phyloP scores from a whole-genome alignment of 1,140 invertebrate species.

The Penaeus japonicus region DNA sequence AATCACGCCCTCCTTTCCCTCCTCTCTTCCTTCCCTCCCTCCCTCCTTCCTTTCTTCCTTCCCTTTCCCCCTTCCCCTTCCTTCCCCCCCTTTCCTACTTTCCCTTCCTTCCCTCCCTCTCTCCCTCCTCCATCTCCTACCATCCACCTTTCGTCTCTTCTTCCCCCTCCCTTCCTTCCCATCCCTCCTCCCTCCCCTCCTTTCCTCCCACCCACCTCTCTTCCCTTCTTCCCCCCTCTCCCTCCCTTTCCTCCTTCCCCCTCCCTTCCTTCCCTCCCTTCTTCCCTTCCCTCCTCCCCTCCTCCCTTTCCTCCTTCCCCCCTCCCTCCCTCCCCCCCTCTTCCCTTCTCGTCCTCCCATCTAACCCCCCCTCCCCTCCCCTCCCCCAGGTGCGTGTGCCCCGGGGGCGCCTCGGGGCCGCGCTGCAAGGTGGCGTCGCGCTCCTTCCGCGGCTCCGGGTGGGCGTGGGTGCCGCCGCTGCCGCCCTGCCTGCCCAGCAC shows the following conservation, averaged over 20 bases:
- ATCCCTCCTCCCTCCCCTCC: neutral
- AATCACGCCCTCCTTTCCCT: neutral
- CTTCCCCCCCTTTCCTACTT: neutral
- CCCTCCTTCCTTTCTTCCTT: neutral
- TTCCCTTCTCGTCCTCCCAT: too few relatives aligned
- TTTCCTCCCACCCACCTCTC: neutral
- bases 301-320: too few relatives aligned
- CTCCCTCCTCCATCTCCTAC: neutral
- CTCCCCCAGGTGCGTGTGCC: conserved; percentile 80
- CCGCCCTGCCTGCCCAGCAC: conserved; percentile 96
- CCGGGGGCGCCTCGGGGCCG: conserved; percentile 88
- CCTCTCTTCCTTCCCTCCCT: neutral
- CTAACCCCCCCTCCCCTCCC: neutral
- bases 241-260: too few relatives aligned
- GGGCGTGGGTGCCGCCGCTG: conserved; percentile 94
- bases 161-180: neutral
- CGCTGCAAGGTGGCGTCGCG: conserved; percentile 93
- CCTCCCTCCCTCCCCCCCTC: too few relatives aligned
- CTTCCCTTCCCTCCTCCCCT: too few relatives aligned
- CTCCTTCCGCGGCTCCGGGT: conserved; percentile 89
- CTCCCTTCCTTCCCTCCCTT: too few relatives aligned
- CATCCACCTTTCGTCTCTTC: neutral
- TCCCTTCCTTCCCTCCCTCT: neutral
- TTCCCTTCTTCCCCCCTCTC: too few relatives aligned
- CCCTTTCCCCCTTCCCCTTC: neutral